Evolutionary conservation across 1,140 invertebrate species (phyloP).

Genomic region (Anastrepha ludens): DNA sequence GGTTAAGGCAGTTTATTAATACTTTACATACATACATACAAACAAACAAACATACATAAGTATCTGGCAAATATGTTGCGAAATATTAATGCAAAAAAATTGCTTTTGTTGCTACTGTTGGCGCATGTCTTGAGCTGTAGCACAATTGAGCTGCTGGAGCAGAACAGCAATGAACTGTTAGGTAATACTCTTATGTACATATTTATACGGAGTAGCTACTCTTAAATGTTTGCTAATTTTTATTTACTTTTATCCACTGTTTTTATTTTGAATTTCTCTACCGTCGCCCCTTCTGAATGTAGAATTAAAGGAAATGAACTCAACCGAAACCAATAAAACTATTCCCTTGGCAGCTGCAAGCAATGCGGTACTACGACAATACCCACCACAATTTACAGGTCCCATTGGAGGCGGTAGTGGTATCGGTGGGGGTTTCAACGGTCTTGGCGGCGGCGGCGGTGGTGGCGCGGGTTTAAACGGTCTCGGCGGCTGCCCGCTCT

Average conservation of each 20-base stretch:
- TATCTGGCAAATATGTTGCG: background rate
- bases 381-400: conserved; percentile 5
- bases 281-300: background rate
- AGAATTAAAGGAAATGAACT: conserved; percentile 2
- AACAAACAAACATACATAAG: background rate
- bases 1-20: background rate
- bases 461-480: background rate
- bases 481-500: conserved; percentile 78
- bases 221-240: background rate
- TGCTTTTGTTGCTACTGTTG: background rate
- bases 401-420: background rate
- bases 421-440: conserved; percentile 8
- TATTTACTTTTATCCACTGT: background rate
- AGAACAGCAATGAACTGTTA: conserved; percentile 16
- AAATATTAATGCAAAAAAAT: background rate
- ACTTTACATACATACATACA: background rate
- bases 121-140: background rate
- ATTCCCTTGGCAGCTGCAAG: background rate
- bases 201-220: background rate
- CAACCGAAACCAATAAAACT: background rate
- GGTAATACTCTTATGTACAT: background rate
- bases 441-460: background rate
- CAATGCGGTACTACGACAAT: background rate
- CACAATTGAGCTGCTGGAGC: conserved; percentile 15
- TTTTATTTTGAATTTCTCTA: background rate